Percentiles rank a stretch among this genome's conserved stretches.
Evolutionary conservation across 64 coral and sea anemone species (phyloP).

Genomic region (Pocillopora damicornis): DNA sequence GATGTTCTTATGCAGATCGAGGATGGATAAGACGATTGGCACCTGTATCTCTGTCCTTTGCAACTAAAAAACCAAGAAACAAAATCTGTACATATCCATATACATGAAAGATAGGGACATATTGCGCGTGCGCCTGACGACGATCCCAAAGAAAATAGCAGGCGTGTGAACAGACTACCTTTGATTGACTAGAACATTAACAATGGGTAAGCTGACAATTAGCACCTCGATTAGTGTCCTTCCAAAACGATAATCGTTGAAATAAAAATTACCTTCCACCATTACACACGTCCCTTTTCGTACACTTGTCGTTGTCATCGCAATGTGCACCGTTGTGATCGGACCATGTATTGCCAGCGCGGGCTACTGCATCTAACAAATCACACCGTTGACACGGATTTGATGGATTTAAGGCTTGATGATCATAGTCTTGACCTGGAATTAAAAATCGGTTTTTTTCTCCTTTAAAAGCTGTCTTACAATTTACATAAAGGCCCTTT

Average conservation of each 20-base stretch:
- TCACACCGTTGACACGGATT: constrained; percentile 92
- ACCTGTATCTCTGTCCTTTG: constrained; percentile 58
- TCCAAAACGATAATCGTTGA: too few species aligned
- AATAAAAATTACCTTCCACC: not conserved
- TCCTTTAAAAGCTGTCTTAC: not conserved
- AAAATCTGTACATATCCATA: not conserved
- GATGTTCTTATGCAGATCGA: constrained; percentile 70
- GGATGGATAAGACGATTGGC: constrained; percentile 57
- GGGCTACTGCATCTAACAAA: constrained; percentile 45
- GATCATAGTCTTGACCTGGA: constrained; percentile 69
- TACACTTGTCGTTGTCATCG: constrained; percentile 67
- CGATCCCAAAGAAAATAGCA: not conserved
- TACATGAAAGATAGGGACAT: too few species aligned
- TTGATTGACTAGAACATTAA: too few species aligned
- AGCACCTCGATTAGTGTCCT: too few species aligned
- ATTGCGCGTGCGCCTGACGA: not conserved
- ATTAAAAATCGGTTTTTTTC: too few species aligned
- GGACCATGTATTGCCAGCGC: constrained; percentile 48
- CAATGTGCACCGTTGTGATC: constrained; percentile 58
- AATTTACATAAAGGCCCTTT: not conserved
- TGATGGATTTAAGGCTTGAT: constrained; percentile 66
- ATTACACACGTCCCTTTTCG: constrained; percentile 70
- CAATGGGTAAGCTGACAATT: too few species aligned
- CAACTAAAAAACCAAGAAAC: constrained; percentile 9
- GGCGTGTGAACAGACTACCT: too few species aligned